Evolutionary conservation across 2,888 invertebrate genomes (phyloP), one percentile per base, ranked within the genome.

Genomic region (Neocrepidodera transversa): DNA sequence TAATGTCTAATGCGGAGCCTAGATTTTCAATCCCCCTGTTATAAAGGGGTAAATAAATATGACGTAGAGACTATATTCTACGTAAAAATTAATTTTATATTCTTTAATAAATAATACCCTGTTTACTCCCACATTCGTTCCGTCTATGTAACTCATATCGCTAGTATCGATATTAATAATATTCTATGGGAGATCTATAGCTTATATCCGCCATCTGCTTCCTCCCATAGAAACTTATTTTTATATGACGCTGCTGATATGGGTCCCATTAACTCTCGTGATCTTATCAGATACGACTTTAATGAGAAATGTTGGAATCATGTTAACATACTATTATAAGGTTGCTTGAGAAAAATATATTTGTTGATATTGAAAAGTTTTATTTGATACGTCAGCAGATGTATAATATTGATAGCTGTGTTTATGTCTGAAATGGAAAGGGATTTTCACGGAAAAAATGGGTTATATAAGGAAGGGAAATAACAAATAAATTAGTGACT

Each of bases 191-290:
- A 45, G 28, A 45, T 45, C 26, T 28, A 45, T 28, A 11, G 28
- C 45, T 14, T 13, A 50, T 50, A 54, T 54, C 57, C 56, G 57
- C 62, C 60, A 58, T 65, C 56, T 61, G 61, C 54, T 63, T 65
- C 61, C 60, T 61, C 63, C 57, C 57, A 61, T 63, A 53, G 55
- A 56, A 65, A 61, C 51, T 56, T 63, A 63, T 65, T 65, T 58
- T 54, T 63, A 56, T 56, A 50, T 59, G 50, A 36, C 35, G 35
- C 7, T 62, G 60, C 26, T 60, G 60, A 62, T 58, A 56, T 26
- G 47, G 58, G 28, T 14, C 23, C 23, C 13, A 36, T 35, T 18
- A 38, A 56, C 43, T 43, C n/a, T n/a, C 35, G 36, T 56, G 63
- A 65, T 65, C 43, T 61, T 60, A 65, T 65, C 65, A 38, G 48